Conservation (phyloP, 2,888 invertebrate species). For the Netelia inedita region DNA sequence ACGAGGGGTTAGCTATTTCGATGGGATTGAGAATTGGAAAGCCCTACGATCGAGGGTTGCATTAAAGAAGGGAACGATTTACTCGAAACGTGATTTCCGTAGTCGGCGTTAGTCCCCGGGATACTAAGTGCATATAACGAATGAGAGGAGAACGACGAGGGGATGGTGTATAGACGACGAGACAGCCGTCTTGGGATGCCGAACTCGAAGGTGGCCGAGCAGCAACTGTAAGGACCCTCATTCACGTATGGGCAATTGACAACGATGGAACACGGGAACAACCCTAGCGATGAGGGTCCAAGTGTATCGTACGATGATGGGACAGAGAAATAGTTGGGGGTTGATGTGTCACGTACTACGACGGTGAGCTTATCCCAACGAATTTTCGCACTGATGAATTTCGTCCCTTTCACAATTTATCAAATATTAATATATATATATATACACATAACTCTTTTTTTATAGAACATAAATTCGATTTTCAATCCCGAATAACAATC, state of each 20-base stretch:
- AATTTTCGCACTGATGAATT: not conserved
- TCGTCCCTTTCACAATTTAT: too few relatives aligned
- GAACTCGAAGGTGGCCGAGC: conserved; percentile 33
- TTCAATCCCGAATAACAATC: too few relatives aligned
- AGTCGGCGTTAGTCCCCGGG: conserved; percentile 21
- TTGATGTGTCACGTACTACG: not conserved
- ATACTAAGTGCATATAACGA: not conserved
- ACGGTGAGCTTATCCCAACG: not conserved
- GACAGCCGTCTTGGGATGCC: conserved; percentile 4
- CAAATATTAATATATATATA: too few relatives aligned
- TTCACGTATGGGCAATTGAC: conserved; percentile 34
- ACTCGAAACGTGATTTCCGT: conserved; percentile 50
- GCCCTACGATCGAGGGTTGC: conserved; percentile 28
- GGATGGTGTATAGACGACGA: not conserved
- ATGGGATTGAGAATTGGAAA: conserved; percentile 19
- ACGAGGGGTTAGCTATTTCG: conserved; percentile 39
- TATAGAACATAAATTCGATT: too few relatives aligned
- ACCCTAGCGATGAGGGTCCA: conserved; percentile 24
- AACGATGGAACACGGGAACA: conserved; percentile 11
- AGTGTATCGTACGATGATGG: not conserved
- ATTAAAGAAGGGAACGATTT: conserved; percentile 43
- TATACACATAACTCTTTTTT: too few relatives aligned
- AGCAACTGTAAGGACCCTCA: conserved; percentile 32
- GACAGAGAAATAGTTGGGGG: not conserved
- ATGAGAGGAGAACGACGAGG: not conserved